Evolutionary conservation across 1,140 invertebrate genomes (phyloP).

Genomic region (Drosophila mojavensis): DNA sequence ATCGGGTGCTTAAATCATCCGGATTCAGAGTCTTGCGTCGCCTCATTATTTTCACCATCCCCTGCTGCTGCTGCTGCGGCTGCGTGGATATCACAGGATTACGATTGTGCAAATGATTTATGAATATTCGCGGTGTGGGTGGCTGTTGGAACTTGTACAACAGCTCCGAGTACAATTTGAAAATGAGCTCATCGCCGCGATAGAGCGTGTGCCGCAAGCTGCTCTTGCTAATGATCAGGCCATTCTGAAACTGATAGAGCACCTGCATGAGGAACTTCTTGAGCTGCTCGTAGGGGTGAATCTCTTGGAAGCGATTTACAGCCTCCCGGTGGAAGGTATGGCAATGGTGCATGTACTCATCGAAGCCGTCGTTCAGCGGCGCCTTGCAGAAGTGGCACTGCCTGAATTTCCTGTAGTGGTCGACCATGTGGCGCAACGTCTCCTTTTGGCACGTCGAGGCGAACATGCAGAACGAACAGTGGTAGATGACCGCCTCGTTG

Average conservation of each 20-base stretch:
- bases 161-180: conserved; percentile 35
- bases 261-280: conserved; percentile 55
- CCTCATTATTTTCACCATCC: background rate
- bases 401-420: conserved; percentile 49
- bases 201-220: conserved; percentile 49
- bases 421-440: conserved; percentile 54
- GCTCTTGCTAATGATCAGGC: conserved; percentile 60
- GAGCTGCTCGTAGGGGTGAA: conserved; percentile 39
- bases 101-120: conserved; percentile 23
- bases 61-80: background rate
- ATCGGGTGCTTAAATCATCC: background rate
- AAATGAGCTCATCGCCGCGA: conserved; percentile 2
- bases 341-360: conserved; percentile 61
- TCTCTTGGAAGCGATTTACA: conserved; percentile 24
- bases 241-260: conserved; percentile 63
- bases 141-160: conserved; percentile 25
- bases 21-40: conserved; percentile 45
- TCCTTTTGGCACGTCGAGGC: conserved; percentile 40
- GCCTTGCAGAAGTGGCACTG: conserved; percentile 38
- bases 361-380: conserved; percentile 23
- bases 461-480: conserved; percentile 59
- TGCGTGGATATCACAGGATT: background rate
- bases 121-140: conserved; percentile 25
- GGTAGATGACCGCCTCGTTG: conserved; percentile 31
- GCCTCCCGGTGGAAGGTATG: conserved; percentile 29